Percentiles rank a stretch among this genome's conserved stretches.
Conservation (phyloP, 35 echinoderm and acorn worm genomes). For the Nesometra sesokonis region DNA sequence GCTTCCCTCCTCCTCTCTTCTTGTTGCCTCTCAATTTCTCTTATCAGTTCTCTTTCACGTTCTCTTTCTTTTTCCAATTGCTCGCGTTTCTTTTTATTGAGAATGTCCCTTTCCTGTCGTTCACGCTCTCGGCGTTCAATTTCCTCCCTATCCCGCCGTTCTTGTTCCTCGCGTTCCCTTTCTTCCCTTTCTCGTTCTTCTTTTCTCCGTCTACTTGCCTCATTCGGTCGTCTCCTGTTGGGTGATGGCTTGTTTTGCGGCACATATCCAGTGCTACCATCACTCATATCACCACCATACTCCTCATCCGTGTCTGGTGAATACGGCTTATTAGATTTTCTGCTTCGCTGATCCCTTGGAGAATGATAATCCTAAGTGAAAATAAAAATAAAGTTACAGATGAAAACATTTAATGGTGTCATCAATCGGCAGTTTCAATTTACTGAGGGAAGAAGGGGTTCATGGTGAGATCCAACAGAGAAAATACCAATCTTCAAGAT, state of each 20-base stretch:
- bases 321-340: background rate
- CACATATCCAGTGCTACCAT: background rate
- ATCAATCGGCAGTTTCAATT: too few species aligned
- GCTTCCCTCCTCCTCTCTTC: background rate
- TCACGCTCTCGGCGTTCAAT: background rate
- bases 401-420: too few species aligned
- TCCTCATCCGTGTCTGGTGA: background rate
- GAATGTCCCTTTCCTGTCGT: background rate
- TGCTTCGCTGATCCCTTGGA: background rate
- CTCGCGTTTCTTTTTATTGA: background rate
- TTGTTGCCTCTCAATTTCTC: background rate
- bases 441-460: too few species aligned
- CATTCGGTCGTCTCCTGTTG: constrained; percentile 33
- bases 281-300: background rate
- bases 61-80: background rate
- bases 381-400: too few species aligned
- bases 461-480: too few species aligned
- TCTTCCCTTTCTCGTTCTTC: constrained; percentile 18
- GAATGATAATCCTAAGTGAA: background rate
- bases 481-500: too few species aligned
- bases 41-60: background rate
- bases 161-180: background rate
- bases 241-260: background rate
- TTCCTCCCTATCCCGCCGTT: background rate
- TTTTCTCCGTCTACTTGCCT: constrained; percentile 15